Percentiles rank a stretch among this genome's conserved stretches.
phyloP scores from a whole-genome alignment of 2,888 invertebrate genomes.

The Stegophylla sp. region DNA sequence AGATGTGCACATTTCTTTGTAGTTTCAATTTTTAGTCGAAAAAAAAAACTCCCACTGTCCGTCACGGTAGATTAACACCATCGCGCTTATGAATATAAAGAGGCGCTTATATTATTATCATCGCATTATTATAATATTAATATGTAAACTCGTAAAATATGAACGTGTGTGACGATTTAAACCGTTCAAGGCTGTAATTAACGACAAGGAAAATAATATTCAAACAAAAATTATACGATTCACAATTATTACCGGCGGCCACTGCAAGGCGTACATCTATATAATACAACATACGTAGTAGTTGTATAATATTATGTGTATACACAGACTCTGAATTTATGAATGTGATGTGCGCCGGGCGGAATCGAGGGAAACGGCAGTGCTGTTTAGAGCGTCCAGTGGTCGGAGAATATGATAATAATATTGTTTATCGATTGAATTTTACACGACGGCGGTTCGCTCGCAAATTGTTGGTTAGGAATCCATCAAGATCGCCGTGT shows the following conservation, averaged over 20 bases:
- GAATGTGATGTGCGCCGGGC: not conserved
- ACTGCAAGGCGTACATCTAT: not conserved
- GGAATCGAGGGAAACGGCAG: not conserved
- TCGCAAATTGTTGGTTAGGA: constrained; percentile 38
- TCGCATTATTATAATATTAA: constrained; percentile 13
- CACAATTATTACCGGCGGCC: not conserved
- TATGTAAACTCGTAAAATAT: not conserved
- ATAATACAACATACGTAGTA: not conserved
- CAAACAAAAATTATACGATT: constrained; percentile 43
- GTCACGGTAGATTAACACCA: constrained; percentile 34
- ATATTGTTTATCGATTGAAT: constrained; percentile 28
- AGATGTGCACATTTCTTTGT: no score
- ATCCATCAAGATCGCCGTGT: constrained; percentile 43
- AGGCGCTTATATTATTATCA: not conserved
- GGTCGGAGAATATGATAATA: no score
- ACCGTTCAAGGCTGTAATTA: constrained; percentile 21
- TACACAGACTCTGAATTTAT: not conserved
- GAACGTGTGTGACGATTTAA: constrained; percentile 13
- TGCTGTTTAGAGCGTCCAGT: no score
- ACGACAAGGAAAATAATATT: constrained; percentile 27
- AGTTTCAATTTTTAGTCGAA: no score
- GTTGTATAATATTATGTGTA: no score
- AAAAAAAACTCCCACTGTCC: not conserved
- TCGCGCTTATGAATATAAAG: constrained; percentile 23
- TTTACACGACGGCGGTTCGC: not conserved